These are phyloP conservation scores for Entomobrya multifasciata DNA, from an alignment of 2,888 invertebrate genomes.

Conservation along the genomic window DNA sequence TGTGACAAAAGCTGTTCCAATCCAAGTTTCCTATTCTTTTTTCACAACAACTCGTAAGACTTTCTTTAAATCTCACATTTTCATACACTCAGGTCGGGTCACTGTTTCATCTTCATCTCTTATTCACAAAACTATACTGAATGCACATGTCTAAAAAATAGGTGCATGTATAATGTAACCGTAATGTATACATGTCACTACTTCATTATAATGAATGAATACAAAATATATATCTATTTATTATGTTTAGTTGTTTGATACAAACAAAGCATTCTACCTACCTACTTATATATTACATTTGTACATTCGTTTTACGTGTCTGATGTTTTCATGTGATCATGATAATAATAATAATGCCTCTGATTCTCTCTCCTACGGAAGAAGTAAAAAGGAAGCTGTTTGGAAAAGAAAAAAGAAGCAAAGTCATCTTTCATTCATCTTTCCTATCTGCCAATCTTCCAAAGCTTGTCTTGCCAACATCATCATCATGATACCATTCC, in stretches of 20 bases:
- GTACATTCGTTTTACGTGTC: neutral
- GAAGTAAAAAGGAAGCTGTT: slow-evolving; percentile 58
- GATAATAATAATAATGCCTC: slow-evolving; percentile 51
- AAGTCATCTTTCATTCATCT: slow-evolving; percentile 72
- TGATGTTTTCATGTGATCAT: slow-evolving; percentile 44
- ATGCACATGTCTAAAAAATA: too few species aligned
- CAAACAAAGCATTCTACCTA: neutral
- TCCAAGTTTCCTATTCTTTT: slow-evolving; percentile 51
- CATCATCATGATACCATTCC: slow-evolving; percentile 43
- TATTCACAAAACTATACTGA: neutral
- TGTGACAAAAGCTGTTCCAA: slow-evolving; percentile 67
- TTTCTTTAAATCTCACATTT: slow-evolving; percentile 45
- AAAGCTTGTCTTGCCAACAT: slow-evolving; percentile 49
- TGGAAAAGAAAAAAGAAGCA: slow-evolving; percentile 62
- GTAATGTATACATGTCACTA: too few species aligned
- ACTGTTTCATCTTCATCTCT: slow-evolving; percentile 11
- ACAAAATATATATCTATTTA: slow-evolving; percentile 24
- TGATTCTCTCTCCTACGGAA: slow-evolving; percentile 43
- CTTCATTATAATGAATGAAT: too few species aligned
- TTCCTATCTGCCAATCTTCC: slow-evolving; percentile 70
- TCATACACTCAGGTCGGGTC: too few species aligned
- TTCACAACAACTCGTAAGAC: slow-evolving; percentile 21
- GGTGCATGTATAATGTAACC: too few species aligned
- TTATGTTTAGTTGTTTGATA: slow-evolving; percentile 3
- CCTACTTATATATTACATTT: neutral